Base-by-base conservation (phyloP, 1,140 invertebrate species). In the Trichonephila clavata region DNA sequence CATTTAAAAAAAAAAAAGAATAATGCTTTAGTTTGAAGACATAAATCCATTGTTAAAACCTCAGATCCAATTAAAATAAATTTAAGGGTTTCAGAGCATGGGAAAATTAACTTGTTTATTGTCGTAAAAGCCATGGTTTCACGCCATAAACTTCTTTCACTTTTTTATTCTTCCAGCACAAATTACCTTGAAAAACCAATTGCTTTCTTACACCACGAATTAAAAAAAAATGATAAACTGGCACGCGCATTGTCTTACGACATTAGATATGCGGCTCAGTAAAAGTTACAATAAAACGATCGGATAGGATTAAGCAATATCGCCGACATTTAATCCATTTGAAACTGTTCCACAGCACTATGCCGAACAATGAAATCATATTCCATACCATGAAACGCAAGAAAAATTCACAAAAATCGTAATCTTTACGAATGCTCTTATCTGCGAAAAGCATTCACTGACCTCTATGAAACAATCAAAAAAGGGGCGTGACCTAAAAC, bases 391-490 rank as follows among this genome's bases (percentile, higher is more conserved):
- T 50, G 43, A 59, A 83, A 83, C 81, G 81, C 20, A 83, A 83
- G 81, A 83, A 59, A 83, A 83, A 83, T 83, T 59, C 50, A 14
- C 43, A 83, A 83, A 59, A 83, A 83, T 57, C 39, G 43, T 83
- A 57, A 83, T 83, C 71, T 77, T 77, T 77, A 16, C 71, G 71
- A 77, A 77, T 77, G 71, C 71, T 83, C 43, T 83, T 59, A 83
- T 83, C 43, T n/a, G 81, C 32, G 21, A 83, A 83, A 59, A 21
- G 43, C 50, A 83, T 83, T 83, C 81, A 27, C 24, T 77, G 71
- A 77, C 71, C 71, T 77, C 81, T 2, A n/a, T 21, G n/a, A 59
- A 83, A 83, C 81, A 83, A 83, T 83, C 81, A n/a, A 24, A 14
- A 63, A 71, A 43, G 16, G 63, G 86, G 86, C 50, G 86, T 88